Evolutionary conservation across 2,888 invertebrate species (phyloP).

Genomic region (Corythucha ciliata): DNA sequence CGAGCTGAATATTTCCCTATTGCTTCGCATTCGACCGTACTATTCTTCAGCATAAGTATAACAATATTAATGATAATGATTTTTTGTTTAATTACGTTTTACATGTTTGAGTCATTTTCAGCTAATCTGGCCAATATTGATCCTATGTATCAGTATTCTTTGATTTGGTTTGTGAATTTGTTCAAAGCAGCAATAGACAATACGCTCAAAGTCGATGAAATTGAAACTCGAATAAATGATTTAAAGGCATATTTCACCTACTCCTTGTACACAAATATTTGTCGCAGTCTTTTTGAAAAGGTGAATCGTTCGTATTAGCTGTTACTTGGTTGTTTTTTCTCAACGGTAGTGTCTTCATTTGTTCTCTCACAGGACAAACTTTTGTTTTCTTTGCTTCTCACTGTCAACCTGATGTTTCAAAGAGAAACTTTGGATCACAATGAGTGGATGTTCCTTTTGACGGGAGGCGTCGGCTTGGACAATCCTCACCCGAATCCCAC

Average conservation of each 20-base stretch:
- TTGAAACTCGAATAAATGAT: conserved; percentile 61
- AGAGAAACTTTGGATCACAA: conserved; percentile 50
- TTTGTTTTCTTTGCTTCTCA: conserved; percentile 69
- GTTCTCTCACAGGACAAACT: conserved; percentile 63
- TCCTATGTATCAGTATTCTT: conserved; percentile 95
- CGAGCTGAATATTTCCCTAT: conserved; percentile 82
- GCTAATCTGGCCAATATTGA: conserved; percentile 83
- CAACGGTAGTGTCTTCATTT: background rate
- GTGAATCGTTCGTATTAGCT: conserved; percentile 41
- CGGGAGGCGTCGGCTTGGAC: conserved; percentile 72
- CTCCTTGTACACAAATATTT: conserved; percentile 81
- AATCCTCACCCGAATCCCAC: conserved; percentile 62
- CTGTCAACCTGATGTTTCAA: conserved; percentile 57
- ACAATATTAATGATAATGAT: too few species aligned
- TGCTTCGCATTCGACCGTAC: conserved; percentile 75
- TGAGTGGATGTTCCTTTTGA: conserved; percentile 80
- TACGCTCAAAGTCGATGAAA: conserved; percentile 73
- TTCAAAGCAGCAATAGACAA: conserved; percentile 79
- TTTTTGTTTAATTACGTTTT: conserved; percentile 3
- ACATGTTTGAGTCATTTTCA: conserved; percentile 40
- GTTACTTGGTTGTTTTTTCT: background rate
- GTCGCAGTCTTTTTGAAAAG: conserved; percentile 88
- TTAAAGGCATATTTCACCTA: conserved; percentile 76
- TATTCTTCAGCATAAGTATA: conserved; percentile 89
- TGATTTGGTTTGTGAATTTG: conserved; percentile 86